Percentiles rank a stretch among this genome's conserved stretches.
Evolutionary conservation across 2,888 invertebrate genomes (phyloP).

Genomic region (Cosmorhoe ocellata): DNA sequence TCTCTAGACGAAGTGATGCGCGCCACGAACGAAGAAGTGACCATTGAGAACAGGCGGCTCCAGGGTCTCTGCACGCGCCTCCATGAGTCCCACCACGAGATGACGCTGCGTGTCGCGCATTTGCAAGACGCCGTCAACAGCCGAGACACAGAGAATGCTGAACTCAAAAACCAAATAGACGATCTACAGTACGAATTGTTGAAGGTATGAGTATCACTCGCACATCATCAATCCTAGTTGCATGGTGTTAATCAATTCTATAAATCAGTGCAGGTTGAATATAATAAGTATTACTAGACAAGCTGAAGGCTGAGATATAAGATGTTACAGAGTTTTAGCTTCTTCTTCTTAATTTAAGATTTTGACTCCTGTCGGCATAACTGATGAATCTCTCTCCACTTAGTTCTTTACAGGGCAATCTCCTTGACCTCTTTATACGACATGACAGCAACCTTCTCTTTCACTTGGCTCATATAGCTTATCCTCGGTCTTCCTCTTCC

Average conservation of each 20-base stretch:
- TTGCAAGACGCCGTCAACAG: constrained; percentile 93
- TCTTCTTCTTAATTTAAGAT: no score
- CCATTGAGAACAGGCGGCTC: constrained; percentile 95
- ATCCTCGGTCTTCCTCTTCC: no score
- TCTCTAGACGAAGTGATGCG: constrained; percentile 91
- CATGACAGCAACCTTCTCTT: no score
- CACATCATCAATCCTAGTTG: not conserved
- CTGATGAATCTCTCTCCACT: no score
- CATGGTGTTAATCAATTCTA: not conserved
- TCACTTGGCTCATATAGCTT: no score
- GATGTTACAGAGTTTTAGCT: no score
- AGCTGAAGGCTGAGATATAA: no score
- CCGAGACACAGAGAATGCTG: constrained; percentile 96
- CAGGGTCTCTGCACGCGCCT: constrained; percentile 94
- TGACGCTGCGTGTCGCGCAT: constrained; percentile 94
- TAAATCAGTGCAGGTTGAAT: no score
- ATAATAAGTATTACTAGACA: no score
- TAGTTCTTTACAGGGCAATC: no score
- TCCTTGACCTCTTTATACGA: no score
- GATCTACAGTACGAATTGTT: constrained; percentile 96
- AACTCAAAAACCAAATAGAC: constrained; percentile 97
- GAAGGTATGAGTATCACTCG: constrained; percentile 80
- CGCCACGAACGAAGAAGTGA: constrained; percentile 93
- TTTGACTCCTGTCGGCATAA: no score
- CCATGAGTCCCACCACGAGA: constrained; percentile 96